phyloP scores from a whole-genome alignment of 2,113 vertebrate species.

The Lampris megalopsis region DNA sequence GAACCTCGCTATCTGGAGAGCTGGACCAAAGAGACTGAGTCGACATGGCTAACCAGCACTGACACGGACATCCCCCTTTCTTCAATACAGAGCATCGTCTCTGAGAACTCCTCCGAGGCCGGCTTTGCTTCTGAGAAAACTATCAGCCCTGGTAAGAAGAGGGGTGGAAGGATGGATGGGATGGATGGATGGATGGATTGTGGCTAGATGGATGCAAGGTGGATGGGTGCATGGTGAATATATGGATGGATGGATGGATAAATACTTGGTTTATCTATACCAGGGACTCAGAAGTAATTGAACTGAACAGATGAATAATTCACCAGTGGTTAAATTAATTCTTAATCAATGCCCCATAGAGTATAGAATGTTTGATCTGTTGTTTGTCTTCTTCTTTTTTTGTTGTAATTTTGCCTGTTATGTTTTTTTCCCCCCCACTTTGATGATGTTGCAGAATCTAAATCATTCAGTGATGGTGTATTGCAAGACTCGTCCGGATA shows the following conservation, averaged over 20 bases:
- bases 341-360: neutral
- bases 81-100: constrained; percentile 84
- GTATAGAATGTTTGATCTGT: neutral
- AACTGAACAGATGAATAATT: neutral
- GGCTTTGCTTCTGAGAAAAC: constrained; percentile 78
- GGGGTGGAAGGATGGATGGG: neutral
- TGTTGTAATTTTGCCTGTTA: neutral
- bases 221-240: neutral
- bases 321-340: neutral
- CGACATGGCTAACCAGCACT: constrained; percentile 84
- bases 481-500: no score
- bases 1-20: constrained; percentile 85
- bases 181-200: neutral
- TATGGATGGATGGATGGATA: neutral
- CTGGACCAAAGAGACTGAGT: constrained; percentile 87
- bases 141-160: constrained; percentile 71
- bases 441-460: no score
- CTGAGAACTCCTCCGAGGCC: constrained; percentile 75
- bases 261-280: constrained; percentile 19
- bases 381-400: neutral
- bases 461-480: no score
- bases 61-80: constrained; percentile 84
- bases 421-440: neutral
- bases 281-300: neutral
- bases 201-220: neutral